Conservation (phyloP, 2,113 vertebrate species). For the Megaptera novaeangliae region DNA sequence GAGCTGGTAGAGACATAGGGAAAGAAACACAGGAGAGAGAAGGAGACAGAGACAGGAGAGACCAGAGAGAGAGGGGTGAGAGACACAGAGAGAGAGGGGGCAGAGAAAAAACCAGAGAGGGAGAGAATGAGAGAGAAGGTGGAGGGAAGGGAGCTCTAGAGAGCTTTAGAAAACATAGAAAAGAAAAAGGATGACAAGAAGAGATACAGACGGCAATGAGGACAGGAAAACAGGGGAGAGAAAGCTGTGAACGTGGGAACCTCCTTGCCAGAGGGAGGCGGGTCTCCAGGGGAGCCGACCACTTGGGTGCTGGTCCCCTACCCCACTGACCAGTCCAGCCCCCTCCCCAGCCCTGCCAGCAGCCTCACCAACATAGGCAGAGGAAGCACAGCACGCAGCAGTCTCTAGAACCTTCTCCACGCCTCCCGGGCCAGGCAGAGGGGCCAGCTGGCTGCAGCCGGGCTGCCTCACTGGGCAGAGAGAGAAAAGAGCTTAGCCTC, state of each 20-base stretch:
- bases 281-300: fast-evolving
- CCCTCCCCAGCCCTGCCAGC: background rate
- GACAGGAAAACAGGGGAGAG: background rate
- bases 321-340: background rate
- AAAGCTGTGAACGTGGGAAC: fast-evolving
- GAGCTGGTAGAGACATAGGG: background rate
- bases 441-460: background rate
- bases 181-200: background rate
- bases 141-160: background rate
- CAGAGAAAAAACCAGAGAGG: fast-evolving
- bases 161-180: background rate
- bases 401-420: background rate
- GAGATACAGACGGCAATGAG: background rate
- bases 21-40: background rate
- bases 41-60: background rate
- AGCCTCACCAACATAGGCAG: too few relatives aligned
- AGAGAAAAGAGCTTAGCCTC: background rate
- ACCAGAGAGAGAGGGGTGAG: background rate
- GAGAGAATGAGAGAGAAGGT: background rate
- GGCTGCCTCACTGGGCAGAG: background rate
- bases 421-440: conserved; percentile 22
- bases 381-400: fast-evolving
- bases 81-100: background rate
- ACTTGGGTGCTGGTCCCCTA: fast-evolving
- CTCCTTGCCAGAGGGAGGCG: fast-evolving